Conservation (phyloP, 2,888 invertebrate species). For the Nebria salina region DNA sequence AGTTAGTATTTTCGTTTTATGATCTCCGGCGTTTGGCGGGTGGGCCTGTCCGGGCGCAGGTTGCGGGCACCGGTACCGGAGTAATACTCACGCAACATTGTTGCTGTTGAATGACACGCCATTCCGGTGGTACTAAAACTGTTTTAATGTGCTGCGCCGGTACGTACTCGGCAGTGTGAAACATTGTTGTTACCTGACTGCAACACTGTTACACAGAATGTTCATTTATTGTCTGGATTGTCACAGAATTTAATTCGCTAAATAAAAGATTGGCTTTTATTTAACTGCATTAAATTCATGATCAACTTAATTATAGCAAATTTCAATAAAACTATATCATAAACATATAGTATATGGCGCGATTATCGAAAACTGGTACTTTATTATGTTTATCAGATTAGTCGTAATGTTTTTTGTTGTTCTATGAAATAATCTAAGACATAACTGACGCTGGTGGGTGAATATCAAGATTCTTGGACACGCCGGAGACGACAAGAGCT, state of each 20-base stretch:
- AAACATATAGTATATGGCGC: too few species aligned
- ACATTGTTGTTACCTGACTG: constrained; percentile 36
- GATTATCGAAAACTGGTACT: too few species aligned
- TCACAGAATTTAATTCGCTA: too few species aligned
- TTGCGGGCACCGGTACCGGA: constrained; percentile 7
- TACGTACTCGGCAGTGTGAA: background rate
- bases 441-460: background rate
- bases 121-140: constrained; percentile 41
- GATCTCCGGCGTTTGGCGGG: constrained; percentile 7
- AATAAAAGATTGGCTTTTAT: too few species aligned
- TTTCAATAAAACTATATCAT: too few species aligned
- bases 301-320: too few species aligned
- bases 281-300: too few species aligned
- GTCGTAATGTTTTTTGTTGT: background rate
- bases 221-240: too few species aligned
- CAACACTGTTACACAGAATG: constrained; percentile 27
- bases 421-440: background rate
- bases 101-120: constrained; percentile 24
- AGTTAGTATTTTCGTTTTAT: constrained; percentile 23
- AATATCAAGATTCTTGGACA: background rate
- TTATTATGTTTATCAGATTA: too few species aligned
- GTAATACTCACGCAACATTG: constrained; percentile 33
- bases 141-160: constrained; percentile 36
- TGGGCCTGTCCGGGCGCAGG: constrained; percentile 5
- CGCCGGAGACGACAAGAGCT: too few species aligned